Conservation (phyloP, 1,140 invertebrate species). For the Coptotermes formosanus region DNA sequence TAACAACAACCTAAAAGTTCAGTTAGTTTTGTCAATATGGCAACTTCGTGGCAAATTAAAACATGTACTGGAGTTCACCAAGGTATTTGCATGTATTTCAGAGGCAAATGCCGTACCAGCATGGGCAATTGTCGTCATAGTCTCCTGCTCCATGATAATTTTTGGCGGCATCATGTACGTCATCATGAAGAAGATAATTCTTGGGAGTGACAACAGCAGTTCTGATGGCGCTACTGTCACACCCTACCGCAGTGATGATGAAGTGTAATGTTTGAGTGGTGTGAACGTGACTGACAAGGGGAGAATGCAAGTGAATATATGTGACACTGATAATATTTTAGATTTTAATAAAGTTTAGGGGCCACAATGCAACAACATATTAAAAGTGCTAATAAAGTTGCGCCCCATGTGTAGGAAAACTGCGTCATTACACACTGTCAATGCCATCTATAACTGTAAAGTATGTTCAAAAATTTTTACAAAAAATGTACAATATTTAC, state of each 20-base stretch:
- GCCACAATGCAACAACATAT: not conserved
- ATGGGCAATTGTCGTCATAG: constrained; percentile 67
- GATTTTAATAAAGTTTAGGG: not conserved
- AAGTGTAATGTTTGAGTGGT: not conserved
- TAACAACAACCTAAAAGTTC: too few species aligned
- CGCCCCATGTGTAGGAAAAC: not conserved
- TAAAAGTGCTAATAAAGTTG: not conserved
- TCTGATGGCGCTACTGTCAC: not conserved
- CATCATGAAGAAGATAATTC: constrained; percentile 63
- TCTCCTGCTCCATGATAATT: constrained; percentile 63
- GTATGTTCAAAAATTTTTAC: too few species aligned
- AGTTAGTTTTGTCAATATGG: too few species aligned
- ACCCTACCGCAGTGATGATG: not conserved
- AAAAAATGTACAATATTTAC: too few species aligned
- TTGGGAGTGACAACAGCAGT: constrained; percentile 41
- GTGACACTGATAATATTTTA: not conserved
- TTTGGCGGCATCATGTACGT: constrained; percentile 65
- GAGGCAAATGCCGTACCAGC: constrained; percentile 66
- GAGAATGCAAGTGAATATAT: not conserved
- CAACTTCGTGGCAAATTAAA: too few species aligned
- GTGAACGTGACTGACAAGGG: not conserved
- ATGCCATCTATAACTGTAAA: too few species aligned
- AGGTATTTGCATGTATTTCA: constrained; percentile 47
- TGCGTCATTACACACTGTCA: too few species aligned
- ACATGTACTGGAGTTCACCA: too few species aligned